Evolutionary conservation across 1,140 invertebrate species (phyloP), one percentile per base, ranked within the genome.

Genomic region (Achatina immaculata): DNA sequence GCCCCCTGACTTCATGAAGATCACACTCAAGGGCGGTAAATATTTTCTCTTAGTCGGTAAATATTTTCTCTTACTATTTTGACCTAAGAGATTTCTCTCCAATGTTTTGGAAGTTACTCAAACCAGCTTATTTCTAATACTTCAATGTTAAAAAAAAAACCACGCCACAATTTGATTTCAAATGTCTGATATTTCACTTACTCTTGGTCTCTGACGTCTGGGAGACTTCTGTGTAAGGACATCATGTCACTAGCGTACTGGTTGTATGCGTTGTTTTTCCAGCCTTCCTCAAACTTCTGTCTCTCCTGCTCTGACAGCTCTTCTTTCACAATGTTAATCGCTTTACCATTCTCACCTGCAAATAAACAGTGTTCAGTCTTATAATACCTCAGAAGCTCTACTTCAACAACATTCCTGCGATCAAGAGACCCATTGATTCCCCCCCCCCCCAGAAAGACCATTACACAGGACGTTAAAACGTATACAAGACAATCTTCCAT

Each of bases 251-350:
- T 98, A 81, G 94, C 96, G 90, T 99, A 99, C 91, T 99, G 97
- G 93, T 99, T 99, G 92, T 99, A 99, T 6, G 98, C 98, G 92
- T 99, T 99, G 87, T 98, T 97, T 89, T 95, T 93, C 96, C 97
- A 99, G 24, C 98, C 98, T 82, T 97, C 95, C 82, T 98, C 96
- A 40, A 97, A 97, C 78, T 96, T 94, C 86, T 95, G 95, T 88
- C 97, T 95, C 82, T 96, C 94, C 79, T 97, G 96, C 0, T 94
- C 93, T 78, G 94, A 92, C 83, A 99, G 92, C 71, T 89, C 89
- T 87, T 98, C 96, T 85, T 95, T 94, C 24, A 96, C 95, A 78
- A 99, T 92, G 11, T 94, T 92, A 0, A 99, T 96, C 0, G 96
- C 94, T 91, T 95, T 94, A 31, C 97, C 97, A 93, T 96, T 94